phyloP scores from a whole-genome alignment of 92 coral and sea anemone species.

The Porites divaricata region DNA sequence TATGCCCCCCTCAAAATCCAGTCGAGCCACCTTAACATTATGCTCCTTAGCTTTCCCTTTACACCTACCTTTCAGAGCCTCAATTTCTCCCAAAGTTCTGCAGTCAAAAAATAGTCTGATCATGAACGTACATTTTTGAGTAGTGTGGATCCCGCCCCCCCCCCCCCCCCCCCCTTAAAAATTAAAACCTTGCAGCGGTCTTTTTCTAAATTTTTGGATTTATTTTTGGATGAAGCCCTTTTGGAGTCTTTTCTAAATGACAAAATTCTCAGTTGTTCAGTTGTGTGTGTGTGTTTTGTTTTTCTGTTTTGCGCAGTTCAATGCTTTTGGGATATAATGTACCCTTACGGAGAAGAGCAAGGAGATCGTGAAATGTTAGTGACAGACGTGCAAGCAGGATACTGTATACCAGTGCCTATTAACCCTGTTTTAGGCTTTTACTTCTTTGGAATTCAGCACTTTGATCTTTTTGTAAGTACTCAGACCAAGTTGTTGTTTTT shows the following conservation, averaged over 20 bases:
- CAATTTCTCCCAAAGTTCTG: too few relatives aligned
- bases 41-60: too few relatives aligned
- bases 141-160: too few relatives aligned
- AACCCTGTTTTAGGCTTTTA: neutral
- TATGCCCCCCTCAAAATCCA: too few relatives aligned
- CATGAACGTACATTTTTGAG: too few relatives aligned
- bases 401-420: neutral
- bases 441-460: constrained; percentile 15
- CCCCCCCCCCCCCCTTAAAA: too few relatives aligned
- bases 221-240: neutral
- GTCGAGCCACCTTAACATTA: too few relatives aligned
- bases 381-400: neutral
- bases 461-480: constrained; percentile 19
- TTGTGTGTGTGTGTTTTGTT: too few relatives aligned
- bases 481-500: neutral
- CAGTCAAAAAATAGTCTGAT: too few relatives aligned
- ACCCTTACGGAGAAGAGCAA: constrained; percentile 31
- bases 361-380: constrained; percentile 3
- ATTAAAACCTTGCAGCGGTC: too few relatives aligned
- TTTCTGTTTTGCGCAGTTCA: constrained; percentile 19
- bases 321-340: constrained; percentile 40
- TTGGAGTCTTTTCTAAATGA: neutral
- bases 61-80: too few relatives aligned
- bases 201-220: too few relatives aligned
- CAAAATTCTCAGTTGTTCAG: neutral